phyloP scores from a whole-genome alignment of 2,113 vertebrate genomes.

The Charina bottae region DNA sequence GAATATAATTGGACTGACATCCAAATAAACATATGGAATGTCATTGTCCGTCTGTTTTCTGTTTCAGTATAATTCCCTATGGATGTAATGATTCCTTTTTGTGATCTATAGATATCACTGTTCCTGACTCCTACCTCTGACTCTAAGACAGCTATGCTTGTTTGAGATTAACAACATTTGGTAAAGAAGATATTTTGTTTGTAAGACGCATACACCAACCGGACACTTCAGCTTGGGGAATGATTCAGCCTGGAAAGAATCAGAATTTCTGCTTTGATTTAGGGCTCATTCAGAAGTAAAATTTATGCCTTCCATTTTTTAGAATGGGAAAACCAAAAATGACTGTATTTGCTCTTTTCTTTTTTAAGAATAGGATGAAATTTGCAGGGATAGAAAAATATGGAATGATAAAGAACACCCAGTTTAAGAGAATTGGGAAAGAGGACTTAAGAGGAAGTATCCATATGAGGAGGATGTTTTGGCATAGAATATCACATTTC shows the following conservation, averaged over 20 bases:
- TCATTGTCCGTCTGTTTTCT: not conserved
- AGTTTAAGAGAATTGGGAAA: not conserved
- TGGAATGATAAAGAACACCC: not conserved
- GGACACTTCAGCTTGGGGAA: not conserved
- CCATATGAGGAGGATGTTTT: not conserved
- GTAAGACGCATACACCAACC: not conserved
- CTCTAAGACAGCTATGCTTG: not conserved
- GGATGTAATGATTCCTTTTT: not conserved
- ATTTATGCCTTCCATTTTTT: not conserved
- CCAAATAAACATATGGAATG: not conserved
- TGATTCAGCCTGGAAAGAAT: not conserved
- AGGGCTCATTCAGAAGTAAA: not conserved
- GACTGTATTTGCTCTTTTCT: not conserved
- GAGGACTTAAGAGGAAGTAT: not conserved
- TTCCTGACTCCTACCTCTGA: not conserved
- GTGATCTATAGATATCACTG: not conserved
- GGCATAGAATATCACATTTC: not conserved
- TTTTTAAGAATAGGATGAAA: not conserved
- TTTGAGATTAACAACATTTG: not conserved
- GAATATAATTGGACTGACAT: not conserved
- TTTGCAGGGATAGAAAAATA: not conserved
- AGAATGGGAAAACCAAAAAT: not conserved
- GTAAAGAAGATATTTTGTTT: not conserved
- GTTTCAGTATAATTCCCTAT: not conserved
- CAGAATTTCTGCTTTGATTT: not conserved